Conservation (phyloP, 1,140 invertebrate species). For the Macrotrachela quadricornifera region DNA sequence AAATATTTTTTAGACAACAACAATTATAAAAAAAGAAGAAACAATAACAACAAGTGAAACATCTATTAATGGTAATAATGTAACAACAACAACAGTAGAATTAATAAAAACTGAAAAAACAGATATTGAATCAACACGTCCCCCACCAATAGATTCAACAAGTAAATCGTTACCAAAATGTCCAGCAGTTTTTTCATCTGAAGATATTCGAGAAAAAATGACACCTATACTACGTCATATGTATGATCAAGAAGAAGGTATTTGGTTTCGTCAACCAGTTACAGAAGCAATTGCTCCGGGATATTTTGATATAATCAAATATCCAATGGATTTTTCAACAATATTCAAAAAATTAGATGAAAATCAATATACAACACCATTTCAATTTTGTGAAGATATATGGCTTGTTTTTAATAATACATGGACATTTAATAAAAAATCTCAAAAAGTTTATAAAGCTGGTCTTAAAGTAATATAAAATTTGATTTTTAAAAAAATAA, state of each 20-base stretch:
- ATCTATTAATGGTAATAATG: neutral
- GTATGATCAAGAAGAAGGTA: slow-evolving; percentile 42
- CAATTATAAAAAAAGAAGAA: neutral
- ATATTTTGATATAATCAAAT: slow-evolving; percentile 94
- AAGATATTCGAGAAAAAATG: neutral
- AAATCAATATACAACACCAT: slow-evolving; percentile 79
- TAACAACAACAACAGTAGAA: neutral
- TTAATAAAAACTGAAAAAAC: neutral
- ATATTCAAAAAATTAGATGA: slow-evolving; percentile 66
- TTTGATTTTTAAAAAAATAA: slow-evolving; percentile 85
- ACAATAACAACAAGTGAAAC: neutral
- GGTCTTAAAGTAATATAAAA: slow-evolving; percentile 95
- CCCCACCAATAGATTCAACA: slow-evolving; percentile 9
- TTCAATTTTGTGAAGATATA: slow-evolving; percentile 97
- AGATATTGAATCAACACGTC: neutral
- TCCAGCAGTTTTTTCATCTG: too few species aligned
- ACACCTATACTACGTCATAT: neutral
- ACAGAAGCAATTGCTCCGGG: slow-evolving; percentile 49
- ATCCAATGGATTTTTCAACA: slow-evolving; percentile 90
- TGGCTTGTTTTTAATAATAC: slow-evolving; percentile 99
- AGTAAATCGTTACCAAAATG: neutral
- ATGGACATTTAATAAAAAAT: slow-evolving; percentile 96
- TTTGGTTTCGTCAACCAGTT: slow-evolving; percentile 85
- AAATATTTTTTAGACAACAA: too few species aligned
- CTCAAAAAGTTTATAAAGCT: slow-evolving; percentile 85